Conservation (phyloP, 2,113 vertebrate genomes). For the Puma concolor region DNA sequence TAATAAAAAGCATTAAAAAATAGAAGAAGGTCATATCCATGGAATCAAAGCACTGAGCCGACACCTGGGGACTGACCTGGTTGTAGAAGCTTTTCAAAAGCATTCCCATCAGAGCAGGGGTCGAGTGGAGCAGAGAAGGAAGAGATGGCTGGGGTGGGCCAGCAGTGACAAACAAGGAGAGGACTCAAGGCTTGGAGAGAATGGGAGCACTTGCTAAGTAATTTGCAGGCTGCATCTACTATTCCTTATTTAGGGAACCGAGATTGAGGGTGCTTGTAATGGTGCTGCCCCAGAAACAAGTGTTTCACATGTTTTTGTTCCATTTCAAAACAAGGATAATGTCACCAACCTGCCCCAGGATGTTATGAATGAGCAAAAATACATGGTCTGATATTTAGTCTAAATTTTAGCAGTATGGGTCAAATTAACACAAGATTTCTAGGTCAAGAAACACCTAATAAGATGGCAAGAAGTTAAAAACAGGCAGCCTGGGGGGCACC, state of each 20-base stretch:
- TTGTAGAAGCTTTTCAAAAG: conserved; percentile 6
- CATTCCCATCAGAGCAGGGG: background rate
- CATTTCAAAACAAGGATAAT: conserved; percentile 41
- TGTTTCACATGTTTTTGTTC: conserved; percentile 10
- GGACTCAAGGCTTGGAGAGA: background rate
- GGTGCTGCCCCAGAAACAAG: background rate
- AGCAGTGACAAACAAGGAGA: background rate
- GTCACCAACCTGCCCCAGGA: background rate
- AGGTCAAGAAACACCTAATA: background rate
- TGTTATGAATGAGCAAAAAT: conserved; percentile 44
- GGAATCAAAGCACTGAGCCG: background rate
- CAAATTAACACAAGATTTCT: conserved; percentile 44
- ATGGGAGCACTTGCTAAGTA: background rate
- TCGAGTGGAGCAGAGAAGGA: background rate
- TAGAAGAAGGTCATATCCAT: background rate
- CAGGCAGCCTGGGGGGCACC: background rate
- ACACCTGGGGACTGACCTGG: background rate
- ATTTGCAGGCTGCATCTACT: background rate
- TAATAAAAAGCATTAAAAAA: background rate
- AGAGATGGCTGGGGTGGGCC: background rate
- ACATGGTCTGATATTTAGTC: conserved; percentile 14
- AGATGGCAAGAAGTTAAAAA: conserved; percentile 26
- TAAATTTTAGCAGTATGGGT: conserved; percentile 2
- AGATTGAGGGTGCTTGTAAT: background rate
- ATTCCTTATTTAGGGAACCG: background rate